Evolutionary conservation across 2,113 vertebrate genomes (phyloP).

Genomic region (Leptocoma aspasia): DNA sequence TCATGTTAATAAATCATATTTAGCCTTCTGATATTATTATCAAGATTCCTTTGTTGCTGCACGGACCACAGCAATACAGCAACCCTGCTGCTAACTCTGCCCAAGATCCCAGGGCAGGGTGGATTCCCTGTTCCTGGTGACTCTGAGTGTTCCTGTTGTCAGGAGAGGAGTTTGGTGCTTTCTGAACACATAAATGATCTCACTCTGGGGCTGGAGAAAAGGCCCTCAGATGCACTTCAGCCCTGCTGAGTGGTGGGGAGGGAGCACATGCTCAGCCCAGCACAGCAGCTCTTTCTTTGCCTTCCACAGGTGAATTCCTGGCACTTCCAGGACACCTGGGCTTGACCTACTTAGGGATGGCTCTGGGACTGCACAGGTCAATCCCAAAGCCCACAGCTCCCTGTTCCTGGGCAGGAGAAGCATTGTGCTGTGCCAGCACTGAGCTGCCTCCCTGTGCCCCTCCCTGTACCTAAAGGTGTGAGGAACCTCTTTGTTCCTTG

Average conservation of each 20-base stretch:
- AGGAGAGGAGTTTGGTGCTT: background rate
- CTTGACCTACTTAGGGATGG: background rate
- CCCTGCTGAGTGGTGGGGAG: background rate
- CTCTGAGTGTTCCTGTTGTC: background rate
- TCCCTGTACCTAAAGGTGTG: background rate
- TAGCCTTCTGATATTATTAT: too few relatives aligned
- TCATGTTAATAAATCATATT: too few relatives aligned
- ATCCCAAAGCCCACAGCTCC: background rate
- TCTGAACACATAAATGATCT: background rate
- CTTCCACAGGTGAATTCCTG: background rate
- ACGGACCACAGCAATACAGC: too few relatives aligned
- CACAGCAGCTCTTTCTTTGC: background rate
- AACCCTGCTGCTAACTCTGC: background rate
- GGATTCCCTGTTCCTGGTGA: background rate
- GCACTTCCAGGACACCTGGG: background rate
- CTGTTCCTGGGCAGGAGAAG: background rate
- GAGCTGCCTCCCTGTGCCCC: background rate
- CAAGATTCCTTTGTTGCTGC: too few relatives aligned
- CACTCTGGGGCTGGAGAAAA: background rate
- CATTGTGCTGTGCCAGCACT: background rate
- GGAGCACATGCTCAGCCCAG: background rate
- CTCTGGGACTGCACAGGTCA: background rate
- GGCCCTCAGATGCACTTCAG: background rate
- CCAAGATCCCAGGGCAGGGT: background rate
- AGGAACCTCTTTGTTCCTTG: background rate